These are phyloP conservation scores for Limenitis camilla DNA, from an alignment of 2,888 invertebrate genomes.

Conservation along the genomic window DNA sequence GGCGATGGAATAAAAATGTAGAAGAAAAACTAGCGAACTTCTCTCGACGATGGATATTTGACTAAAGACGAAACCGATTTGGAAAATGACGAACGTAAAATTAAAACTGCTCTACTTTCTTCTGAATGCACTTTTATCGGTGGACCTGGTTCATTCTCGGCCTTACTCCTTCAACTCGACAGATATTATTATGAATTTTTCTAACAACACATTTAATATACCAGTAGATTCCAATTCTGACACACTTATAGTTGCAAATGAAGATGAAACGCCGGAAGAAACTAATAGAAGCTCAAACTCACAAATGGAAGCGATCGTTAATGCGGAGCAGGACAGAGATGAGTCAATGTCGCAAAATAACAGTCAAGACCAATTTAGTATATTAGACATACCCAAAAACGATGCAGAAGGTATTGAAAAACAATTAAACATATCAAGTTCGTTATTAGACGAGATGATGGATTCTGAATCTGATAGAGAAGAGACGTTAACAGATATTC, in stretches of 20 bases:
- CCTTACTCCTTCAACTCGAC: conserved; percentile 50
- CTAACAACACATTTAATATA: conserved; percentile 50
- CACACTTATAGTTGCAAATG: conserved; percentile 56
- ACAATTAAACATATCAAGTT: conserved; percentile 63
- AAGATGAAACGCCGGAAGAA: conserved; percentile 46
- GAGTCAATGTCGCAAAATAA: conserved; percentile 46
- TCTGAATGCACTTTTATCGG: conserved; percentile 52
- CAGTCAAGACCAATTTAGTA: conserved; percentile 30
- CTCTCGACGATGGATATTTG: conserved; percentile 37
- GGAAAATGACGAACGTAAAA: conserved; percentile 64
- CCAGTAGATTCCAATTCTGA: conserved; percentile 60
- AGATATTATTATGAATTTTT: conserved; percentile 45
- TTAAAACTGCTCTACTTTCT: conserved; percentile 67
- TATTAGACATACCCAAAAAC: conserved; percentile 37
- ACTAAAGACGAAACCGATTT: conserved; percentile 25
- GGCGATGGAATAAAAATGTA: conserved; percentile 25
- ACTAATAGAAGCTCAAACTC: conserved; percentile 51
- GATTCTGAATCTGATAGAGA: conserved; percentile 67
- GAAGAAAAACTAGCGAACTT: conserved; percentile 26
- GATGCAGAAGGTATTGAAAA: conserved; percentile 46
- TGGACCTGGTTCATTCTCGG: conserved; percentile 55
- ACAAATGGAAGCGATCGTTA: conserved; percentile 54
- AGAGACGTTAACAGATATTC: conserved; percentile 61
- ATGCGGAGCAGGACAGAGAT: conserved; percentile 59
- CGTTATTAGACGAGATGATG: conserved; percentile 62